Conservation (phyloP, 2,888 invertebrate genomes). For the Agrotis ipsilon region DNA sequence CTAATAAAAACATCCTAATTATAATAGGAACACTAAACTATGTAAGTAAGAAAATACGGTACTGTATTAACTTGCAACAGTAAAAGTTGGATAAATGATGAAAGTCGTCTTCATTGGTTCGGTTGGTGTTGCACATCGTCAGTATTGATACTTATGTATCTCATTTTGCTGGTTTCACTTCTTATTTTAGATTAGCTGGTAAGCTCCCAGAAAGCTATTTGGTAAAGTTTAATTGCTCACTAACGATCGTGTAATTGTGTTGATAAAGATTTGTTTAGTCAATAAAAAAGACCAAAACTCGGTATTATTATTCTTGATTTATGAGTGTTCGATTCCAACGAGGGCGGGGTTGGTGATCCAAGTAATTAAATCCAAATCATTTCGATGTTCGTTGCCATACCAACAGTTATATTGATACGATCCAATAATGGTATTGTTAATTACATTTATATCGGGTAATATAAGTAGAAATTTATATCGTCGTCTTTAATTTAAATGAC, state of each 20-base stretch:
- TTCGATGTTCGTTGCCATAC: conserved; percentile 78
- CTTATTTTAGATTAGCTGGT: conserved; percentile 44
- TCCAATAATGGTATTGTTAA: conserved; percentile 81
- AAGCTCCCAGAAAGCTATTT: conserved; percentile 72
- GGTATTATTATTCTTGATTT: conserved; percentile 86
- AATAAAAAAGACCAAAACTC: conserved; percentile 81
- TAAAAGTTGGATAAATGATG: background rate
- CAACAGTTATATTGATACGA: conserved; percentile 81
- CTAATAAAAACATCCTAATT: background rate
- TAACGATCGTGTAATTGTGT: conserved; percentile 89
- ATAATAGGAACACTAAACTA: background rate
- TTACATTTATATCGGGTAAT: conserved; percentile 77
- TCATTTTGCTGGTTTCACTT: background rate
- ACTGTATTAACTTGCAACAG: background rate
- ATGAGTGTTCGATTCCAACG: conserved; percentile 79
- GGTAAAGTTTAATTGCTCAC: conserved; percentile 79
- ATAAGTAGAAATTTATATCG: conserved; percentile 73
- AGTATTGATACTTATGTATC: background rate
- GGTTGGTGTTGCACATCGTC: background rate
- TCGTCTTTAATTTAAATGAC: conserved; percentile 73
- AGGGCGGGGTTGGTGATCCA: conserved; percentile 83
- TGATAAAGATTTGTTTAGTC: conserved; percentile 88
- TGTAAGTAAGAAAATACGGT: background rate
- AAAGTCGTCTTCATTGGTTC: background rate
- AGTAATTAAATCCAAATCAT: conserved; percentile 87